phyloP scores from a whole-genome alignment of 1,140 invertebrate species.

The Lanistes nyassanus region DNA sequence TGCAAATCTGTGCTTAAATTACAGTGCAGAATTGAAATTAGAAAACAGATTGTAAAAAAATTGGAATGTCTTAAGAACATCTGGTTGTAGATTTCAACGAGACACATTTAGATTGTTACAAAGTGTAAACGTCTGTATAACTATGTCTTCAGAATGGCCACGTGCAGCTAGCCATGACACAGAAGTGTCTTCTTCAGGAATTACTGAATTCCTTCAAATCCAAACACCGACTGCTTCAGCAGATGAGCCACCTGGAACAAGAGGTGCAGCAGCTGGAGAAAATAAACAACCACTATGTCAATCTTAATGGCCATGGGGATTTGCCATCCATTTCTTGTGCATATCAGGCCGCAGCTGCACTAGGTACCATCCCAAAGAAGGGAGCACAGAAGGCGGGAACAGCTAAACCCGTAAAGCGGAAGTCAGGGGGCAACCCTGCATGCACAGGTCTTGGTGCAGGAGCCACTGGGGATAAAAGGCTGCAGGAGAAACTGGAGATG shows the following conservation, averaged over 20 bases:
- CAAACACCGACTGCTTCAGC: constrained; percentile 81
- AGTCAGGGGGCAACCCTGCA: constrained; percentile 4
- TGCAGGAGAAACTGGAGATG: constrained; percentile 32
- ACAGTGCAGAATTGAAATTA: too few relatives aligned
- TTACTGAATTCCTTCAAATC: constrained; percentile 84
- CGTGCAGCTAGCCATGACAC: constrained; percentile 51
- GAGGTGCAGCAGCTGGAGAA: constrained; percentile 81
- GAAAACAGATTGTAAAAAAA: too few relatives aligned
- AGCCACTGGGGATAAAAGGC: not conserved
- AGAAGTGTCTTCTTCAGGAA: constrained; percentile 85
- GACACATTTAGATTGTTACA: not conserved
- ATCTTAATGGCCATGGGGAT: too few relatives aligned
- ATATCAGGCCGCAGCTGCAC: too few relatives aligned
- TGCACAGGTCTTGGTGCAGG: not conserved
- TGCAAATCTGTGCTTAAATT: too few relatives aligned
- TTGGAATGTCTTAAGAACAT: too few relatives aligned
- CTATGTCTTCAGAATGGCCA: constrained; percentile 39
- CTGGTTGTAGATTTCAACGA: too few relatives aligned
- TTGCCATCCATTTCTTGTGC: too few relatives aligned
- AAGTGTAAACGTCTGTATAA: not conserved
- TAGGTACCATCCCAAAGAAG: not conserved
- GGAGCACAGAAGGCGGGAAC: not conserved
- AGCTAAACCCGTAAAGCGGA: not conserved
- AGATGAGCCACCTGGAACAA: constrained; percentile 79
- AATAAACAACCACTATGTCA: constrained; percentile 55